Base-by-base conservation (phyloP, 2,888 invertebrate genomes). In the Drosophila mimetica region DNA sequence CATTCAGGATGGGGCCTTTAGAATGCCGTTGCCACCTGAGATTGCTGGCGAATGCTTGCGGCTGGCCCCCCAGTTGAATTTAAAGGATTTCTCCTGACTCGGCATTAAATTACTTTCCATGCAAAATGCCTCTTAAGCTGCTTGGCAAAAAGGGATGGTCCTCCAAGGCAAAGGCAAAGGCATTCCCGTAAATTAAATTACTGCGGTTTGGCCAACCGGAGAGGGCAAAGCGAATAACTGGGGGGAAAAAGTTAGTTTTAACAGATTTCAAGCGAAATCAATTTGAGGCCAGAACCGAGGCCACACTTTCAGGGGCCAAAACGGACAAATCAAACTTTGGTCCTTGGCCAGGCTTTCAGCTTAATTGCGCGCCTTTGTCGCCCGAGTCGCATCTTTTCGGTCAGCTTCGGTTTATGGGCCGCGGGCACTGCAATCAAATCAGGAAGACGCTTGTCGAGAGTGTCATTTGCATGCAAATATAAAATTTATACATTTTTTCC, bases 21-120 rank as follows among this genome's bases (percentile, higher is more conserved):
- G 65, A 66, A 64, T 46, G 53, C 50, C 41, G 55, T 37, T 61
- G 61, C 69, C 51, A 74, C 65, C 72, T 64, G 50, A 75, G 55
- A 61, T 61, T 61, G 60, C 58, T 61, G 65, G 51, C 77, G 64
- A 73, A 53, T 61, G 67, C 59, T 28, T 80, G 81, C 47, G 78
- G 78, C 71, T 61, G 39, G 54, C 54, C 61, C 54, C 61, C 47
- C 63, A 50, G 41, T 16, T 50, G 67, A 44, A 28, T 63, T 63
- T 53, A 50, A 64, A 48, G 47, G 64, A 63, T 50, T 60, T 42
- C 37, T 30, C 22, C 52, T 20, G 51, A 37, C 47, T 36, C 34
- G 58, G 39, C 46, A 37, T 57, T 67, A 55, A 50, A 70, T 55
- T 59, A 69, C 70, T 58, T 69, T 69, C 41, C 25, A 69, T 36